Evolutionary conservation across 2,113 vertebrate species (phyloP).

Genomic region (Eulemur rufifrons): DNA sequence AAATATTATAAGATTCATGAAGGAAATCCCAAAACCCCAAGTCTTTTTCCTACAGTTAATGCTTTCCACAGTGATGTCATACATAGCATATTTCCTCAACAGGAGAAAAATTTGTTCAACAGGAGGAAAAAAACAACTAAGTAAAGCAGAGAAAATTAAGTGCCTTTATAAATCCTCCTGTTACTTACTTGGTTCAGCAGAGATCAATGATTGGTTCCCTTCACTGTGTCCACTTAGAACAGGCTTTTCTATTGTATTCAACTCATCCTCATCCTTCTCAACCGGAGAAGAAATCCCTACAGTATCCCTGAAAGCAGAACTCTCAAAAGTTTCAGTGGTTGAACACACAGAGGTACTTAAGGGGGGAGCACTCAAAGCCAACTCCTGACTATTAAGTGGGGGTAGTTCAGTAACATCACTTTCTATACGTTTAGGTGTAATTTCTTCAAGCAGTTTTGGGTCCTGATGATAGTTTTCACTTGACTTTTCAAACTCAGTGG

Average conservation of each 20-base stretch:
- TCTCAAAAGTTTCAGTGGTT: conserved; percentile 41
- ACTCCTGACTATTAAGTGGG: background rate
- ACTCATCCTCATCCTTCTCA: conserved; percentile 20
- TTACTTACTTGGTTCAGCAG: conserved; percentile 86
- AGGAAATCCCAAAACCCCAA: background rate
- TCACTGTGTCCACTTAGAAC: conserved; percentile 72
- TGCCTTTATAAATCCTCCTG: background rate
- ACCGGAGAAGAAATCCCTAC: conserved; percentile 5
- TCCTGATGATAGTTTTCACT: conserved; percentile 35
- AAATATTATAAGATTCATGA: conserved; percentile 9
- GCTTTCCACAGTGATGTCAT: background rate
- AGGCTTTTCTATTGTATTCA: conserved; percentile 40
- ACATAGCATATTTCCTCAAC: background rate
- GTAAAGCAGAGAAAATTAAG: conserved; percentile 14
- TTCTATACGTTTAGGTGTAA: conserved; percentile 43
- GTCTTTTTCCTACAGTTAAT: background rate
- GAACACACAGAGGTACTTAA: conserved; percentile 30
- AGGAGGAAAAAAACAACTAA: background rate
- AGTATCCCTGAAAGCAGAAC: conserved; percentile 12
- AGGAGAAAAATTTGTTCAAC: background rate
- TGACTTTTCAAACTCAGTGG: conserved; percentile 8
- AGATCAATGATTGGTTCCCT: conserved; percentile 75
- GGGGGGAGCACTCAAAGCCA: conserved; percentile 33
- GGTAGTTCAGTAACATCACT: background rate
- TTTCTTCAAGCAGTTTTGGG: conserved; percentile 53